Evolutionary conservation across 2,888 invertebrate genomes (phyloP), one percentile per base, ranked within the genome.

Genomic region (Trachelus iudaicus): DNA sequence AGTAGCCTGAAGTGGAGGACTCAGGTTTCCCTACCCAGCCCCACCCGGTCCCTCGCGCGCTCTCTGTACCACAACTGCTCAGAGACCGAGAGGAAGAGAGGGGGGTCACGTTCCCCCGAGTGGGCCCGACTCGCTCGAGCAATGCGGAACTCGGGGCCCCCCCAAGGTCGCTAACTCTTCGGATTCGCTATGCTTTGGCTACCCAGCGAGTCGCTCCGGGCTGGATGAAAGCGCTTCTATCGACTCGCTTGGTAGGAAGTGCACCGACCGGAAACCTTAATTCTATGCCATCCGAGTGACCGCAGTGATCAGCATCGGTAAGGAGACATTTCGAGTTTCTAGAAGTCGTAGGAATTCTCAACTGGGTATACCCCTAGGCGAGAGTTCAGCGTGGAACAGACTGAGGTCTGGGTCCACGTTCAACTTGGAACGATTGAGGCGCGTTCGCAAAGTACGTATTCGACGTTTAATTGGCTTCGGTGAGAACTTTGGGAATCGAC

Each of bases 101-200:
- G 35, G 31, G 31, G 73, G 37, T 35, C 35, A 11, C 15, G 35
- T 34, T 34, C 74, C 37, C 34, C 40, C 75, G 73, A 4, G 78
- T 78, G 80, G 80, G 81, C 82, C 81, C 81, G 81, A 81, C 81
- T 83, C 82, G 85, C 82, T 84, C 80, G 82, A 83, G 83, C 87
- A 88, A 88, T 86, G 87, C 87, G 88, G 88, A 88, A 88, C 86
- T 87, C 80, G 76, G 71, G 73, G 75, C 80, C 81, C 9, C 40
- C 56, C 23, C 86, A 86, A 87, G 86, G 85, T 83, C 83, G 82
- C 37, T 77, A 75, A 79, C 81, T 82, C 81, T 79, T 81, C 78
- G 34, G 23, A 34, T 34, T 74, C 74, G 74, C 37, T 34, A 34
- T 33, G 30, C 74, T 74, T 34, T 56, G 23, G 56, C 23, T 23